Evolutionary conservation across 2,797 vertebrate genomes (phyloP), one percentile per base, ranked within the genome.

Genomic region (Adrianichthys oophorus): DNA sequence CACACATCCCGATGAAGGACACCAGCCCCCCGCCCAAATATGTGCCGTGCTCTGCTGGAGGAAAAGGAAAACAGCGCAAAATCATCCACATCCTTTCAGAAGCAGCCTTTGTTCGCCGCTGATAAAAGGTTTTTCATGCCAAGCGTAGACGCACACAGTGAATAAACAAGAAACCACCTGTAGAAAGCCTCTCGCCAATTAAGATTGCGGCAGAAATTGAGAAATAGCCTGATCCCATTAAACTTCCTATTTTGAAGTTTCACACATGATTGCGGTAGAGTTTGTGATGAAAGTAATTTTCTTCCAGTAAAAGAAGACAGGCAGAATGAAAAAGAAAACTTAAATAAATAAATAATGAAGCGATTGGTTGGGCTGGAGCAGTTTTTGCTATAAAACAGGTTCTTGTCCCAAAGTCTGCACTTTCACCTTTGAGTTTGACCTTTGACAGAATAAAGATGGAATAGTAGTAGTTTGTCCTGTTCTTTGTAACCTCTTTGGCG

Each of bases 61-160:
- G 58, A 43, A 37, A 50, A 51, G 55, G 47, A 45, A 72, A 62
- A 69, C 69, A 71, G 69, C 19, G 19, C 42, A 65, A 57, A 76
- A 63, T 43, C 70, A 64, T 7, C 58, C 65, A 62, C 54, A 66
- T 74, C 52, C 58, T 62, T 72, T 74, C 65, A 76, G 65, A 72
- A 71, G 68, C 52, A 48, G 44, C 54, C 41, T 62, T 83, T 80
- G 70, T 82, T 46, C 56, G 18, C 48, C 4, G 17, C 29, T 74
- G 73, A 82, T 81, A 55, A 78, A 74, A 84, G 53, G 4, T 41
- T 79, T 76, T 56, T 63, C 54, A 56, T 61, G 56, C 65, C 48
- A 41, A 0, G 41, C 19, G 50, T 52, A 75, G 72, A 83, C 62
- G 64, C 65, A 46, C 41, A 12, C 62, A 17, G 50, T 47, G 65